Conservation (phyloP, 2,113 vertebrate genomes). For the Sapajus apella region DNA sequence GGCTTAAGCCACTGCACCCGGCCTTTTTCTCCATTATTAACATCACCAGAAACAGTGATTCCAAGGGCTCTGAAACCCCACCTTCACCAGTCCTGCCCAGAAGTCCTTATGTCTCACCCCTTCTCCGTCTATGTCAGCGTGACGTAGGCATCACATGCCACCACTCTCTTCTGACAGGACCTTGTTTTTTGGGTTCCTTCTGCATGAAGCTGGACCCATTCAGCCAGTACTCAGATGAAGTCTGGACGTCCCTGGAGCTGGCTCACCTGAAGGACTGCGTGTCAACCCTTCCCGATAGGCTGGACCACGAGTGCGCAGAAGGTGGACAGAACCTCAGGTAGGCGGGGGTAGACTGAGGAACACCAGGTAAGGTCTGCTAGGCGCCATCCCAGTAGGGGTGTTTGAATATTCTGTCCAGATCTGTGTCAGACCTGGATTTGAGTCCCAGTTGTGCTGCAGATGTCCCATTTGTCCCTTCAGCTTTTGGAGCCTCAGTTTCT, state of each 20-base stretch:
- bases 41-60: not conserved
- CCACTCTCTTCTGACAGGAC: conserved; percentile 83
- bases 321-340: conserved; percentile 98
- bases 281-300: conserved; percentile 89
- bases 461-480: not conserved
- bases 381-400: accelerated
- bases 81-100: not conserved
- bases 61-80: accelerated
- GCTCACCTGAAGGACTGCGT: conserved; percentile 95
- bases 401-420: no score
- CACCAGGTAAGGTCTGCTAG: accelerated
- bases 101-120: accelerated
- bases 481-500: not conserved
- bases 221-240: conserved; percentile 89
- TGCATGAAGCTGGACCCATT: conserved; percentile 98
- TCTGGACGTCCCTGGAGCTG: conserved; percentile 93
- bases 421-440: not conserved
- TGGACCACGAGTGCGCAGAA: conserved; percentile 94
- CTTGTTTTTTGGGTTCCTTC: conserved; percentile 95
- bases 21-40: not conserved
- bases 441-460: not conserved
- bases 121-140: accelerated
- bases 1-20: no score
- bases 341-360: not conserved
- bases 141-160: accelerated